Base-by-base conservation (phyloP, 2,113 vertebrate genomes). In the Crotophaga sulcirostris region DNA sequence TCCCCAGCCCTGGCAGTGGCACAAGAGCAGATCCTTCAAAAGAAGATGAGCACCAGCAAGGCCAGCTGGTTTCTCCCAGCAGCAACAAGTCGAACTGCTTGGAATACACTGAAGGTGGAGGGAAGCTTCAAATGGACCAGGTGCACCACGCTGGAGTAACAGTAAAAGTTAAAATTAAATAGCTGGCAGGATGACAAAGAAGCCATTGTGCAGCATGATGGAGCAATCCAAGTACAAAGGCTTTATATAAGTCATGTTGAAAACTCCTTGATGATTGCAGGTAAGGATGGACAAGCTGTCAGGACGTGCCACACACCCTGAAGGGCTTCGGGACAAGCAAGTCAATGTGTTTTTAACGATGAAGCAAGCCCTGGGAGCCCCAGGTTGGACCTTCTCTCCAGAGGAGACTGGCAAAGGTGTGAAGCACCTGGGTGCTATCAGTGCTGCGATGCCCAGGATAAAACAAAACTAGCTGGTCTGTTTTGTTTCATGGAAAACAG, bases 111-210 rank as follows among this genome's bases (percentile, higher is more conserved):
- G 49, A 90, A 92, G 87, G 94, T 11, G 11, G 40, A 68, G 55
- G 55, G 83, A 77, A 93, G 68, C 54, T 80, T 84, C 92, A 91
- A 90, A 96, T 87, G 91, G 94, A 96, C 92, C 87, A 72, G 31
- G 90, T 26, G 84, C 51, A 78, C 25, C 3, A 7, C 2, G 40
- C 84, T 82, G 95, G 94, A 96, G 95, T 94, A 96, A 94, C 51
- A 42, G 86, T 66, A 92, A 95, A 97, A 97, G 96, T 95, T 98
- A 97, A 97, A 97, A 97, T 96, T 98, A 97, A 98, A 98, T 97
- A 97, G 96, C 96, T 97, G 97, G 97, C 97, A 94, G 29, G 47
- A 72, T 96, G 97, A 98, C 97, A 98, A 97, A 97, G 97, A 96
- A 95, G 91, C 97, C 95, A 96, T 97, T 98, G 97, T 98, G 95